Conservation (phyloP, 2,797 vertebrate species). For the Ataeniobius toweri region DNA sequence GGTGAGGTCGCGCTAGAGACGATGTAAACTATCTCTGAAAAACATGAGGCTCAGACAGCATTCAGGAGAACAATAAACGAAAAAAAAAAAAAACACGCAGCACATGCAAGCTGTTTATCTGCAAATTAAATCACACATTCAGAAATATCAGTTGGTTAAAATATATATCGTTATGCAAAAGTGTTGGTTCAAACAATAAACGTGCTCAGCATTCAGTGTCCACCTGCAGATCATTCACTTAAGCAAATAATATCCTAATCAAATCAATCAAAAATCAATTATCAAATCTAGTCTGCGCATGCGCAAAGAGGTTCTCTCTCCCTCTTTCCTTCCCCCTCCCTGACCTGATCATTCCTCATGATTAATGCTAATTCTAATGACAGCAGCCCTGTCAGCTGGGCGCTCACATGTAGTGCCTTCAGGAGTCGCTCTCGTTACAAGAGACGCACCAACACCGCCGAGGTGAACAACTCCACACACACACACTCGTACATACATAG, state of each 20-base stretch:
- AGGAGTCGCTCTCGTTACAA: slow-evolving; percentile 81
- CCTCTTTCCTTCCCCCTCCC: neutral
- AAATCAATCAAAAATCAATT: slow-evolving; percentile 22
- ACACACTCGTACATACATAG: neutral
- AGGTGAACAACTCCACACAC: slow-evolving; percentile 67
- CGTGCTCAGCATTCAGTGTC: neutral
- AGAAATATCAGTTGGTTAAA: neutral
- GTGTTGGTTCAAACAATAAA: slow-evolving; percentile 44
- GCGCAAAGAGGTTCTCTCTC: slow-evolving; percentile 3
- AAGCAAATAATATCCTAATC: neutral
- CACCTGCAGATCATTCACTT: slow-evolving; percentile 6
- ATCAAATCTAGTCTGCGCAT: slow-evolving; percentile 30
- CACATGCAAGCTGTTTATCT: neutral
- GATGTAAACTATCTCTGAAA: slow-evolving; percentile 41
- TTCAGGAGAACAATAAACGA: neutral
- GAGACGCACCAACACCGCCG: slow-evolving; percentile 70
- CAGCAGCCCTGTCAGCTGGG: slow-evolving; percentile 73
- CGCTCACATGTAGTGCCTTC: slow-evolving; percentile 76
- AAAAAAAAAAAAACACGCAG: neutral
- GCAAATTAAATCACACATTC: neutral
- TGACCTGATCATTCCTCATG: slow-evolving; percentile 66
- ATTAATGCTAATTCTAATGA: slow-evolving; percentile 79
- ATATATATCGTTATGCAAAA: slow-evolving; percentile 9
- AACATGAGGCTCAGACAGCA: slow-evolving; percentile 15
- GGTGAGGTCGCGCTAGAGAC: slow-evolving; percentile 81